Conservation (phyloP, 2,888 invertebrate genomes). For the Bombylius discolor region DNA sequence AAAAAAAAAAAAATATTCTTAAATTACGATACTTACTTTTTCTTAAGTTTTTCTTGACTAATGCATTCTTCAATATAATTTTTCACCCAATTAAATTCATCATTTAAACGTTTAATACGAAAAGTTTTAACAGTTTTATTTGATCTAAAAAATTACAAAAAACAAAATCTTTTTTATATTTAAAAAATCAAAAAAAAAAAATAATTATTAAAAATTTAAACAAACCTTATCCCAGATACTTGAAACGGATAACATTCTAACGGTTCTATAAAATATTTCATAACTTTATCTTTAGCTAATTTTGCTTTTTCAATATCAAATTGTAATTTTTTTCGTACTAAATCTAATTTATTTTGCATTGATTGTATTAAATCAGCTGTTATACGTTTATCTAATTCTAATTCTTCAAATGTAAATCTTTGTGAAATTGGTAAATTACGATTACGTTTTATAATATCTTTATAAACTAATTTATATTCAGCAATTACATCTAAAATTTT, state of each 20-base stretch:
- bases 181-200: too few relatives aligned
- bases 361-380: slow-evolving; percentile 46
- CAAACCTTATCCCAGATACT: slow-evolving; percentile 44
- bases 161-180: background rate
- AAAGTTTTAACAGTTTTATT: slow-evolving; percentile 41
- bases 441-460: slow-evolving; percentile 43
- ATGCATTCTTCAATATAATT: slow-evolving; percentile 46
- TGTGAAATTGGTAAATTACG: slow-evolving; percentile 46
- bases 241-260: slow-evolving; percentile 51
- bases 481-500: slow-evolving; percentile 43
- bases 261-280: slow-evolving; percentile 51
- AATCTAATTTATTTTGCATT: slow-evolving; percentile 46
- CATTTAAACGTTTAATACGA: slow-evolving; percentile 48
- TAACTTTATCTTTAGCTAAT: slow-evolving; percentile 47
- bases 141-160: slow-evolving; percentile 22
- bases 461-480: slow-evolving; percentile 44
- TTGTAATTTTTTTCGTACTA: slow-evolving; percentile 51
- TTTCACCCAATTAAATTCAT: slow-evolving; percentile 43
- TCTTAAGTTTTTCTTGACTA: slow-evolving; percentile 39
- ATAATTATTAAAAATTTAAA: background rate
- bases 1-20: background rate
- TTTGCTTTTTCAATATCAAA: slow-evolving; percentile 58
- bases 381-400: slow-evolving; percentile 56
- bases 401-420: slow-evolving; percentile 42
- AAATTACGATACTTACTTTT: slow-evolving; percentile 21